A percentile compares a stretch with the other conserved stretches of the same genome.
These are phyloP conservation scores for Ursus arctos DNA, from an alignment of 2,113 vertebrate genomes.

Conservation along the genomic window DNA sequence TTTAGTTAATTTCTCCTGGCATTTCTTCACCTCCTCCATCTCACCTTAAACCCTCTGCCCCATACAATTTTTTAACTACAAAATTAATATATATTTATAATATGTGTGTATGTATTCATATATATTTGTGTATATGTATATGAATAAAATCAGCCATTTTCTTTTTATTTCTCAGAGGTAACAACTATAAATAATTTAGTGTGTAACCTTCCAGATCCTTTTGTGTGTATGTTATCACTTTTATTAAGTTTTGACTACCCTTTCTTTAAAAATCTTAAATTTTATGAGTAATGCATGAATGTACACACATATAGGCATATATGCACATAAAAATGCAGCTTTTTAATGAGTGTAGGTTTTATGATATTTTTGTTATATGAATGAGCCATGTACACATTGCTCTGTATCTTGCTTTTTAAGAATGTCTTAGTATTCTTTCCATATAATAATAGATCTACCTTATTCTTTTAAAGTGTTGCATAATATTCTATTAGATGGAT, in stretches of 20 bases:
- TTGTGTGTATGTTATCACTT: neutral
- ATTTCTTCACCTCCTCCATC: neutral
- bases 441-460: neutral
- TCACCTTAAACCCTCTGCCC: neutral
- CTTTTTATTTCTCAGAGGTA: neutral
- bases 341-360: conserved; percentile 26
- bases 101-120: neutral
- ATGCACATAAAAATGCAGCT: neutral
- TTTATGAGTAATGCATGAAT: neutral
- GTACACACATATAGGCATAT: neutral
- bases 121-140: neutral
- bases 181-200: conserved; percentile 17
- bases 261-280: conserved; percentile 36
- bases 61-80: neutral
- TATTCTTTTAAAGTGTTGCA: neutral
- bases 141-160: neutral
- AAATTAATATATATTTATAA: neutral
- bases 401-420: conserved; percentile 15
- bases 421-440: neutral
- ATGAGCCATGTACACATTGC: neutral
- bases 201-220: neutral
- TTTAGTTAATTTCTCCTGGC: conserved; percentile 44
- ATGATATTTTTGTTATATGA: conserved; percentile 18
- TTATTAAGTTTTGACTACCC: neutral
- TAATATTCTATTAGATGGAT: neutral